A percentile compares a stretch with the other conserved stretches of the same genome.
Conservation (phyloP, 2,797 vertebrate genomes). For the Ptychadena robeensis region DNA sequence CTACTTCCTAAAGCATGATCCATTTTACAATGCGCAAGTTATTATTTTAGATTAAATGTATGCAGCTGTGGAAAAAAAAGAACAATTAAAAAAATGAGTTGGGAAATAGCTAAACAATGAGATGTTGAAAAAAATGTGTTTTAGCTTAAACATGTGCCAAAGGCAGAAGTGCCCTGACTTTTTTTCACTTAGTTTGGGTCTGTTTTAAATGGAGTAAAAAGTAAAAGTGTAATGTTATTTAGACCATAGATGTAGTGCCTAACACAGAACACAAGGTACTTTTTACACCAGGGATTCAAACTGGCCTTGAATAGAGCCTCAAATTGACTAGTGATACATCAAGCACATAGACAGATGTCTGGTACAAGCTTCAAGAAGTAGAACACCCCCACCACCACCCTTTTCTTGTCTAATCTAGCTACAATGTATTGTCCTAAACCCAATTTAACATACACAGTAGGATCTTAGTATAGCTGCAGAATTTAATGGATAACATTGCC, state of each 20-base stretch:
- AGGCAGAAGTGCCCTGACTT: not conserved
- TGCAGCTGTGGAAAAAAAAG: constrained; percentile 17
- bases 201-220: not conserved
- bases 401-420: no score
- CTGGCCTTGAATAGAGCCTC: no score
- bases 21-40: constrained; percentile 19
- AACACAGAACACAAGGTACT: not conserved
- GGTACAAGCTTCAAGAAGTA: no score
- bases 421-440: no score
- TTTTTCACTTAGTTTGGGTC: not conserved
- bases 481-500: no score
- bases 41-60: constrained; percentile 20
- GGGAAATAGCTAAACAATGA: not conserved
- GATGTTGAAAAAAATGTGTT: not conserved
- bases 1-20: constrained; percentile 2
- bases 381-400: no score
- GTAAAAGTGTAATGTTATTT: not conserved
- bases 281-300: no score
- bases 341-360: no score
- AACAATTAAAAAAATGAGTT: not conserved
- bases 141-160: constrained; percentile 1
- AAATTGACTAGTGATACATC: no score
- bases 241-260: not conserved
- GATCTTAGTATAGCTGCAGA: no score
- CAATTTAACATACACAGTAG: no score